phyloP scores from a whole-genome alignment of 2,113 vertebrate genomes.

The Scomber scombrus region DNA sequence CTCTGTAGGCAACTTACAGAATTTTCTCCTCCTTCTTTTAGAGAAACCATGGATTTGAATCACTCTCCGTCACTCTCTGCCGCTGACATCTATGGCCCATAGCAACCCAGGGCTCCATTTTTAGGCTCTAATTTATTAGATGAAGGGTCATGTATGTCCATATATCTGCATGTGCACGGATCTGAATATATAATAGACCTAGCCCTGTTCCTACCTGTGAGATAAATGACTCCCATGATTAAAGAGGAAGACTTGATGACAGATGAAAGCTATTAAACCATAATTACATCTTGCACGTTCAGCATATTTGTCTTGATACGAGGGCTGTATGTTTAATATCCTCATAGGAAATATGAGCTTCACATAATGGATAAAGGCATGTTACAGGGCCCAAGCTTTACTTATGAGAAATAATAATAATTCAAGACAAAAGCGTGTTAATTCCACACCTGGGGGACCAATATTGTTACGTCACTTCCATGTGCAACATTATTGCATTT shows the following conservation, averaged over 20 bases:
- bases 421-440: slow-evolving; percentile 69
- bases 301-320: slow-evolving; percentile 79
- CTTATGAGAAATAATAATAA: slow-evolving; percentile 72
- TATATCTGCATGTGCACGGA: slow-evolving; percentile 57
- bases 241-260: slow-evolving; percentile 79
- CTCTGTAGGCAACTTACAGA: slow-evolving; percentile 33
- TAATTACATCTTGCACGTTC: slow-evolving; percentile 81
- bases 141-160: slow-evolving; percentile 58
- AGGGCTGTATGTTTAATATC: slow-evolving; percentile 78
- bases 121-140: slow-evolving; percentile 70
- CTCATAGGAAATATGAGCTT: slow-evolving; percentile 66
- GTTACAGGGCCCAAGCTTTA: slow-evolving; percentile 42
- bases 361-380: slow-evolving; percentile 58
- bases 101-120: slow-evolving; percentile 65
- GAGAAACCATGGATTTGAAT: slow-evolving; percentile 52
- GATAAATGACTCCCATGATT: slow-evolving; percentile 78
- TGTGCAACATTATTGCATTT: slow-evolving; percentile 80
- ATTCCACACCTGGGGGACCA: slow-evolving; percentile 74
- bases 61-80: slow-evolving; percentile 34
- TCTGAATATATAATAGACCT: slow-evolving; percentile 72
- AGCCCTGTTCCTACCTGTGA: slow-evolving; percentile 58
- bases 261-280: slow-evolving; percentile 81
- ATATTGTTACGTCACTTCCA: slow-evolving; percentile 74
- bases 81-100: slow-evolving; percentile 40
- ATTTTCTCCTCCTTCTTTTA: slow-evolving; percentile 19